Conservation (phyloP, 1,140 invertebrate genomes). For the Drosophila mayri region DNA sequence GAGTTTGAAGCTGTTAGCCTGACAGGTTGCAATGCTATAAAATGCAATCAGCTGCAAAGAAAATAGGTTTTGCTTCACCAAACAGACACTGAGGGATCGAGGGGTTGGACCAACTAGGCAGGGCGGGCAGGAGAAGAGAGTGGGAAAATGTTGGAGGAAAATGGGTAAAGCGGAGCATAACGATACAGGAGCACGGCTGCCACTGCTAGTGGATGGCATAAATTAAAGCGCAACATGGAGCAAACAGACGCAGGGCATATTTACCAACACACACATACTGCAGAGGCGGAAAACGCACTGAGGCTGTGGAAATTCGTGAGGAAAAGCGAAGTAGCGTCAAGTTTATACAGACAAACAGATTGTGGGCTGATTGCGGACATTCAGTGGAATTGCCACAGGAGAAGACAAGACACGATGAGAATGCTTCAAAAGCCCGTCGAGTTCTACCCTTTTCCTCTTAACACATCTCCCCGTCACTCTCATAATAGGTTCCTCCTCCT, state of each 20-base stretch:
- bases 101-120: not conserved
- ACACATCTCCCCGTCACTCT: not conserved
- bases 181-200: constrained; percentile 18
- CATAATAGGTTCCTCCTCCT: not conserved
- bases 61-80: constrained; percentile 73
- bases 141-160: constrained; percentile 7
- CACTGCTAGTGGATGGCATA: constrained; percentile 60
- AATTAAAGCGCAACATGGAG: constrained; percentile 67
- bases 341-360: constrained; percentile 47
- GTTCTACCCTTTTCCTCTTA: constrained; percentile 3
- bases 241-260: constrained; percentile 49
- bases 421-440: constrained; percentile 34
- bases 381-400: constrained; percentile 31
- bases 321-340: constrained; percentile 26
- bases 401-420: constrained; percentile 20
- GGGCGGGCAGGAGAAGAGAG: not conserved
- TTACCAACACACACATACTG: constrained; percentile 27
- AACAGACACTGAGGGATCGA: constrained; percentile 30
- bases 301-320: constrained; percentile 4
- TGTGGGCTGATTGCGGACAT: constrained; percentile 45
- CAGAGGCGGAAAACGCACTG: constrained; percentile 6
- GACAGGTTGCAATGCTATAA: constrained; percentile 68
- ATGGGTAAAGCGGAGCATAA: constrained; percentile 9
- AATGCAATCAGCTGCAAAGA: constrained; percentile 82
- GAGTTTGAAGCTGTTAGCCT: constrained; percentile 47